These are phyloP conservation scores for Alectura lathami DNA, from an alignment of 2,113 vertebrate genomes.

Conservation along the genomic window DNA sequence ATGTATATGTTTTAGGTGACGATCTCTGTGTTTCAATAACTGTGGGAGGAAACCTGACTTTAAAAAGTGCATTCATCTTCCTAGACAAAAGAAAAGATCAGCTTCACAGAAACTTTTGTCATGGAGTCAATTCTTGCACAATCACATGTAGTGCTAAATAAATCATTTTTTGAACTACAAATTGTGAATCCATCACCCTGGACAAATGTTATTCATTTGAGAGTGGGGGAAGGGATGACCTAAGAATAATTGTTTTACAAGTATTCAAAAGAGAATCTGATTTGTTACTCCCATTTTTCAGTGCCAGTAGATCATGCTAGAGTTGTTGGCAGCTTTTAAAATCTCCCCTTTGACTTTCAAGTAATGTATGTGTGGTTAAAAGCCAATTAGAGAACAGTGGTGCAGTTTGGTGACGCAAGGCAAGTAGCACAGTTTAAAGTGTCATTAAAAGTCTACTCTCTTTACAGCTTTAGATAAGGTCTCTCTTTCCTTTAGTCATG, in stretches of 20 bases:
- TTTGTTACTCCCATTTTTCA: conserved; percentile 21
- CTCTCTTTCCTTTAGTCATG: conserved; percentile 16
- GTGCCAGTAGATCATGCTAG: neutral
- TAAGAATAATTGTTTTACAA: conserved; percentile 25
- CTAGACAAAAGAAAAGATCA: conserved; percentile 38
- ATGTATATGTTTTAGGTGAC: neutral
- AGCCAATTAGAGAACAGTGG: neutral
- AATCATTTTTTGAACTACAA: conserved; percentile 54
- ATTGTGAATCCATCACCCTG: neutral
- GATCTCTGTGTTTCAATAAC: neutral
- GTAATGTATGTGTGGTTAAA: neutral
- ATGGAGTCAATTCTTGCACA: conserved; percentile 4
- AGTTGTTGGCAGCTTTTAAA: conserved; percentile 14
- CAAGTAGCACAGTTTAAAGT: conserved; percentile 10
- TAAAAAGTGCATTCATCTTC: conserved; percentile 33
- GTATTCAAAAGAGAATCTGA: conserved; percentile 1
- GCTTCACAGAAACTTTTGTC: conserved; percentile 56
- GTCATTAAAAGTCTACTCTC: neutral
- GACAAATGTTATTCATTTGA: conserved; percentile 25
- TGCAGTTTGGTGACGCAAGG: neutral
- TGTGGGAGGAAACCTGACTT: conserved; percentile 10
- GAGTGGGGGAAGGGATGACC: neutral
- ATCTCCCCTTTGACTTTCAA: conserved; percentile 15
- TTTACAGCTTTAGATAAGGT: neutral
- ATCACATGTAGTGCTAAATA: conserved; percentile 38